Percentiles rank a stretch among this genome's conserved stretches.
phyloP scores from a whole-genome alignment of 2,113 vertebrate species.

The Aythya baeri region DNA sequence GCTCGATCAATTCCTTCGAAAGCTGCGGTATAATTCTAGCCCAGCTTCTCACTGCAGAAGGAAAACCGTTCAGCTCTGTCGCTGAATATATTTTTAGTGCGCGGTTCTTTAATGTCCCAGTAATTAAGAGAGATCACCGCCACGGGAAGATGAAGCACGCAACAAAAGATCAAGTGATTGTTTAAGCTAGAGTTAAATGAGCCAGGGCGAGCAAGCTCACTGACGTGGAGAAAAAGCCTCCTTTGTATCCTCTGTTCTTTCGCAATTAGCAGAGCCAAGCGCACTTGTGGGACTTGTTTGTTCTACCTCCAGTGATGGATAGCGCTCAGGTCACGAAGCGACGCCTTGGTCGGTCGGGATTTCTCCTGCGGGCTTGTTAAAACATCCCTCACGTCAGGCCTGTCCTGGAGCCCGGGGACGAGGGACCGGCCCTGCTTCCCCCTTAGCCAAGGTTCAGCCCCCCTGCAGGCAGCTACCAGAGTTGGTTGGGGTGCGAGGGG shows the following conservation, averaged over 20 bases:
- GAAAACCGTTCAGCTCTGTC: neutral
- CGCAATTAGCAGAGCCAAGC: conserved; percentile 6
- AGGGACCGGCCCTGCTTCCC: neutral
- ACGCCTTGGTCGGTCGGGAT: neutral
- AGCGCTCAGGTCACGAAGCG: neutral
- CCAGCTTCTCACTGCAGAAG: neutral
- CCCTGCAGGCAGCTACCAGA: neutral
- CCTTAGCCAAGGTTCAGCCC: neutral
- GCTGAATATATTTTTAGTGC: neutral
- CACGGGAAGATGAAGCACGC: neutral
- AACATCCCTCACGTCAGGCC: neutral
- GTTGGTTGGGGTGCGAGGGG: neutral
- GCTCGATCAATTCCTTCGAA: neutral
- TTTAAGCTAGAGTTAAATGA: conserved; percentile 47
- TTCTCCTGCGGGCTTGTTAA: neutral
- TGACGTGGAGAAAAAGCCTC: neutral
- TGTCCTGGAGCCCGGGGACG: neutral
- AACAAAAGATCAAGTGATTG: conserved; percentile 26
- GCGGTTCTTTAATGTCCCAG: neutral
- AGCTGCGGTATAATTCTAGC: neutral
- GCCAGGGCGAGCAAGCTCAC: conserved; percentile 15
- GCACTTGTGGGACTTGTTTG: neutral
- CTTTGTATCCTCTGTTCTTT: neutral
- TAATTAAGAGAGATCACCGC: conserved; percentile 17
- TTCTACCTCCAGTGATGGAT: neutral